Percentiles rank a stretch among this genome's conserved stretches.
Conservation (phyloP, 2,113 vertebrate species). For the Galbula dea region DNA sequence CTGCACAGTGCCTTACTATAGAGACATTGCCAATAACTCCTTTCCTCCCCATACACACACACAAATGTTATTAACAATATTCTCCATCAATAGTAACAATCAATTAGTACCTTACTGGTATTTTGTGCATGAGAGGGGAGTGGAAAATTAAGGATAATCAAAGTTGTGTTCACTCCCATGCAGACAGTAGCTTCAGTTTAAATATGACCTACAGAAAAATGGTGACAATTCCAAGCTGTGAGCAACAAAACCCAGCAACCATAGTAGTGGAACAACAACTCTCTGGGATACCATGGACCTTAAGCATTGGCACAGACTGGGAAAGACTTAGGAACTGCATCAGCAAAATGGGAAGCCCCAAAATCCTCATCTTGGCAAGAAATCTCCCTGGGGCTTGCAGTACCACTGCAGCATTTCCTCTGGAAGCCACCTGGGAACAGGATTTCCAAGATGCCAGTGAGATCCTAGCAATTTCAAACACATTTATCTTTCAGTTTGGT, state of each 20-base stretch:
- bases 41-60: fast-evolving
- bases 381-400: neutral
- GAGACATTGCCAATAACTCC: neutral
- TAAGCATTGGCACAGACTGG: neutral
- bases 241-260: neutral
- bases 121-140: neutral
- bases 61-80: neutral
- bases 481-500: neutral
- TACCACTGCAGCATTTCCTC: neutral
- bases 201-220: neutral
- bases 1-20: neutral
- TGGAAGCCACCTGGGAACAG: neutral
- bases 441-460: neutral
- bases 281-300: neutral
- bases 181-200: neutral
- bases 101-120: neutral
- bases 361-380: neutral
- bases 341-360: neutral
- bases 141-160: neutral
- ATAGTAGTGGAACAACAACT: neutral
- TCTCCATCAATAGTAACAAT: neutral
- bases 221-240: neutral
- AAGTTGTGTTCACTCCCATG: neutral
- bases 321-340: neutral
- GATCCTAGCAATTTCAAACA: neutral